These are phyloP conservation scores for Zelleria hepariella DNA, from an alignment of 2,888 invertebrate species.

Conservation along the genomic window DNA sequence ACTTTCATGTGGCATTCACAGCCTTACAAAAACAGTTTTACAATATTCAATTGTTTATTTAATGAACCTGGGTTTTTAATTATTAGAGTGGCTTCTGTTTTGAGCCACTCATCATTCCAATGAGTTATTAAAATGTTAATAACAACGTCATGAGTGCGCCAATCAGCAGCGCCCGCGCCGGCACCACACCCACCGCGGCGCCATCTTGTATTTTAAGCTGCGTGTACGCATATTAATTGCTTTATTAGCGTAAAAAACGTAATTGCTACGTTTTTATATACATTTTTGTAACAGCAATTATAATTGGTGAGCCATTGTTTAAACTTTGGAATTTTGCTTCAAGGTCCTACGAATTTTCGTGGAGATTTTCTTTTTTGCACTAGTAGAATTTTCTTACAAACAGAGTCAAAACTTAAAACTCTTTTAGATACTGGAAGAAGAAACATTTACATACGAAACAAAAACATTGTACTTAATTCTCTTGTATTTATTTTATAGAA, in stretches of 20 bases:
- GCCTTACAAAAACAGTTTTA: too few species aligned
- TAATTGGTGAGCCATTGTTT: background rate
- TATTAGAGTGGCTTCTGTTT: background rate
- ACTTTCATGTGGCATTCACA: too few species aligned
- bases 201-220: constrained; percentile 46
- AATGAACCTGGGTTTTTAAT: background rate
- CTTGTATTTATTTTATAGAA: background rate
- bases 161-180: constrained; percentile 40
- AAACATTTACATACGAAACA: too few species aligned
- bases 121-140: constrained; percentile 37
- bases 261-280: background rate
- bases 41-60: background rate
- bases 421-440: too few species aligned
- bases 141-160: constrained; percentile 25
- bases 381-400: too few species aligned
- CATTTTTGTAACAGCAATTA: background rate
- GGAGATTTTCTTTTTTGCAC: background rate
- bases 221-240: constrained; percentile 45
- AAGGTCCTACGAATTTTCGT: background rate
- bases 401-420: too few species aligned
- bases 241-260: constrained; percentile 22
- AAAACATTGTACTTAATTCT: too few species aligned
- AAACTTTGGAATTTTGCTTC: background rate
- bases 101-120: constrained; percentile 25
- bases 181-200: constrained; percentile 57